Evolutionary conservation across 2,888 invertebrate genomes (phyloP), one percentile per base, ranked within the genome.

Genomic region (Troilus luridus): DNA sequence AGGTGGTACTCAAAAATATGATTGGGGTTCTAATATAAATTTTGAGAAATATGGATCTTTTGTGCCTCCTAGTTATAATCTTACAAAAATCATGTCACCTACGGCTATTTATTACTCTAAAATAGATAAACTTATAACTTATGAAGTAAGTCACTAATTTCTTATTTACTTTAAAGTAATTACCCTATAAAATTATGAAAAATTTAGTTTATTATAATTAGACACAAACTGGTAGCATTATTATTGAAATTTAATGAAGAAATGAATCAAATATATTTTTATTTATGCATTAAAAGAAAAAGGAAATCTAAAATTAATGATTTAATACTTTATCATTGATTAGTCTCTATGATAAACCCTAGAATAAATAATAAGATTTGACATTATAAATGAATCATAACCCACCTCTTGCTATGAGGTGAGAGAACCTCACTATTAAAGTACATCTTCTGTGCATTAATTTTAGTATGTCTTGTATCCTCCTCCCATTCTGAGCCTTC

Each of bases 91-190:
- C n/a, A 67, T 62, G 24, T n/a, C 88, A 21, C 91, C 91, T 27
- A 88, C 60, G 21, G 91, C 91, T 21, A 24, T 91, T 88, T 91
- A 88, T 58, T 91, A 88, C 58, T 24, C 88, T 12, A 88, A 60
- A 58, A 88, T 88, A 24, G 91, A 91, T 14, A 88, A 81, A 21
- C 81, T 88, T 54, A 88, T 64, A n/a, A 21, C 88, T 6, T 24
- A 19, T 24, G n/a, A 85, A 24, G 91, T 91, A 60, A 41, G 64
- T 77, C 58, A 24, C 60, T 10, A 67, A 24, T 67, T 67, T 67
- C 10, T 67, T 67, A 12, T 67, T 67, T 67, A 24, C 1, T 67
- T 67, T 14, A 11, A 11, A n/a, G 21, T 64, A n/a, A 9, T 64
- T 6, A n/a, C 10, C 10, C 14, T 59, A 12, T 67, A 24, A 67